phyloP scores from a whole-genome alignment of 2,797 vertebrate species.

The Lepilemur septentrionalis region DNA sequence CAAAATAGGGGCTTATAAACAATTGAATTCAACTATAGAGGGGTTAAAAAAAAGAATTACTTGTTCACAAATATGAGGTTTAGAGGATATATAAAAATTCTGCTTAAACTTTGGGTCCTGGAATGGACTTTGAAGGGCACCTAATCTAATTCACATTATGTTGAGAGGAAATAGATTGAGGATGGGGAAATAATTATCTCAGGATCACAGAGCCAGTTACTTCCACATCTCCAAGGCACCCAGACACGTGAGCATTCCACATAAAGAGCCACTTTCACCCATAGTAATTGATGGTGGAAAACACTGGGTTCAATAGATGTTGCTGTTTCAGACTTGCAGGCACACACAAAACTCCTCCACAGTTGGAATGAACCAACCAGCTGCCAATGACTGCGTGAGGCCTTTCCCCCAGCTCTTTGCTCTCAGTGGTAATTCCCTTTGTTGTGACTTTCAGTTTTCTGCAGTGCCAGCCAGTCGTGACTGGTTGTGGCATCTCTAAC shows the following conservation, averaged over 20 bases:
- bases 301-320: not conserved
- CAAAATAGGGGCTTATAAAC: not conserved
- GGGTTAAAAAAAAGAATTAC: not conserved
- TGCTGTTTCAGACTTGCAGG: not conserved
- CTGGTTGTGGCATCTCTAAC: slow-evolving; percentile 17
- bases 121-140: not conserved
- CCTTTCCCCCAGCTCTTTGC: not conserved
- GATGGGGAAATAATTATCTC: not conserved
- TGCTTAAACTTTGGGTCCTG: not conserved
- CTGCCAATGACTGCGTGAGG: not conserved
- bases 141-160: not conserved
- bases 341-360: not conserved
- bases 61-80: not conserved
- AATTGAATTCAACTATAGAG: not conserved
- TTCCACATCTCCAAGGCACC: not conserved
- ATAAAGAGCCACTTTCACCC: not conserved
- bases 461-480: slow-evolving; percentile 54
- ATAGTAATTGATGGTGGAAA: not conserved
- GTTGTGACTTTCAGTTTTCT: slow-evolving; percentile 45
- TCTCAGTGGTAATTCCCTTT: not conserved
- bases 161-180: not conserved
- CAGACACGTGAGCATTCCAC: not conserved
- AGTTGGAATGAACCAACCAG: not conserved
- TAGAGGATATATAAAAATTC: not conserved
- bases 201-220: not conserved